Conservation (phyloP, 2,797 vertebrate genomes). For the Tolypeutes matacus region DNA sequence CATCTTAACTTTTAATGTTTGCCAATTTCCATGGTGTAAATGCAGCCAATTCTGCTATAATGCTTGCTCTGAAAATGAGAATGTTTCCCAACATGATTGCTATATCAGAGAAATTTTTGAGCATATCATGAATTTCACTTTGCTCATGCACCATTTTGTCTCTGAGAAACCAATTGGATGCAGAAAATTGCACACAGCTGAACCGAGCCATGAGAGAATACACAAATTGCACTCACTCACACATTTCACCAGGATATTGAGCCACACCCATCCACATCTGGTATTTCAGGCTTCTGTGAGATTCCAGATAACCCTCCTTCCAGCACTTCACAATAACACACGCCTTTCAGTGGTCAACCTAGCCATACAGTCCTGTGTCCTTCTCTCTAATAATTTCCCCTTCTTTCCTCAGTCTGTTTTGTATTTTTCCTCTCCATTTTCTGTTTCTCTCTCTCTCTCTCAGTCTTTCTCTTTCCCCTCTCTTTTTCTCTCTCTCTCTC, state of each 20-base stretch:
- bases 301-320: background rate
- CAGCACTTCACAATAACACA: fast-evolving
- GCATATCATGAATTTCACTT: fast-evolving
- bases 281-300: fast-evolving
- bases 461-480: background rate
- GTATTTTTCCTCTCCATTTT: background rate
- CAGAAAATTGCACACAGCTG: background rate
- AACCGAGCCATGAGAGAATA: background rate
- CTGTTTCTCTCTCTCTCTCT: background rate
- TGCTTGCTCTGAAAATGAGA: background rate
- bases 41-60: background rate
- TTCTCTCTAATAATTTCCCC: no score
- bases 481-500: no score
- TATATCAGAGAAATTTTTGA: fast-evolving
- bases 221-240: fast-evolving
- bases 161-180: fast-evolving
- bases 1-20: no score
- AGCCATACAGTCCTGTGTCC: fast-evolving
- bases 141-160: fast-evolving
- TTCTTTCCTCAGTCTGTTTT: background rate
- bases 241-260: fast-evolving
- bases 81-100: fast-evolving
- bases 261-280: background rate
- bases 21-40: background rate
- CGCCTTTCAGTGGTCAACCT: no score